phyloP scores from a whole-genome alignment of 2,113 vertebrate genomes.

The Cyprichromis sp. region DNA sequence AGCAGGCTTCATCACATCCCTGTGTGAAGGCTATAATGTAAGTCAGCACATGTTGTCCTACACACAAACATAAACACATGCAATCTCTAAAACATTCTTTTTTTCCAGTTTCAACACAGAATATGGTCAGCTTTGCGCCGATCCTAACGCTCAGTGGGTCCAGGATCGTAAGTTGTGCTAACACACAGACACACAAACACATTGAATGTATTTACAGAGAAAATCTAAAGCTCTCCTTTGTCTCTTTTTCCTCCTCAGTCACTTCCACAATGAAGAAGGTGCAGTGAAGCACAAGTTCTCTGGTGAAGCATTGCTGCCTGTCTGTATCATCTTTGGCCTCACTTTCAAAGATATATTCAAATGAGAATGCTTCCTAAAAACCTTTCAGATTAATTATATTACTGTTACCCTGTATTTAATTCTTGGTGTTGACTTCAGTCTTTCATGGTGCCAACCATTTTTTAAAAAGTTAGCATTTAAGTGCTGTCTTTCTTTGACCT shows the following conservation, averaged over 20 bases:
- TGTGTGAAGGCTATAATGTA: not conserved
- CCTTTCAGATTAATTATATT: not conserved
- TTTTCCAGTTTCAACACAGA: not conserved
- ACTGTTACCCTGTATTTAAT: not conserved
- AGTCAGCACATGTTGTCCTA: not conserved
- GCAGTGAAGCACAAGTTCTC: not conserved
- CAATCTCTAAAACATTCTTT: fast-evolving
- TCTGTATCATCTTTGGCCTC: not conserved
- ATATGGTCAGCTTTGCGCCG: not conserved
- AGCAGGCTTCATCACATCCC: not conserved
- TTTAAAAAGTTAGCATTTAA: not conserved
- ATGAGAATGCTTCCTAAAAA: not conserved
- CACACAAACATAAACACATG: not conserved
- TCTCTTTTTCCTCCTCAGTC: not conserved
- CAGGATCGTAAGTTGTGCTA: not conserved
- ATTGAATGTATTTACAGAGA: not conserved
- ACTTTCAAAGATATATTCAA: not conserved
- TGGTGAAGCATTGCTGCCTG: not conserved
- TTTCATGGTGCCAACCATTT: not conserved
- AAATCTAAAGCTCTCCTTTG: not conserved
- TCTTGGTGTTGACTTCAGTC: not conserved
- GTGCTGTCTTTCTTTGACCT: fast-evolving
- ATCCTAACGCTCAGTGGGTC: not conserved
- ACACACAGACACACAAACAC: not conserved
- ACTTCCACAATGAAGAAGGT: not conserved